Evolutionary conservation across 2,797 vertebrate species (phyloP).

Genomic region (Poecilia wingei): DNA sequence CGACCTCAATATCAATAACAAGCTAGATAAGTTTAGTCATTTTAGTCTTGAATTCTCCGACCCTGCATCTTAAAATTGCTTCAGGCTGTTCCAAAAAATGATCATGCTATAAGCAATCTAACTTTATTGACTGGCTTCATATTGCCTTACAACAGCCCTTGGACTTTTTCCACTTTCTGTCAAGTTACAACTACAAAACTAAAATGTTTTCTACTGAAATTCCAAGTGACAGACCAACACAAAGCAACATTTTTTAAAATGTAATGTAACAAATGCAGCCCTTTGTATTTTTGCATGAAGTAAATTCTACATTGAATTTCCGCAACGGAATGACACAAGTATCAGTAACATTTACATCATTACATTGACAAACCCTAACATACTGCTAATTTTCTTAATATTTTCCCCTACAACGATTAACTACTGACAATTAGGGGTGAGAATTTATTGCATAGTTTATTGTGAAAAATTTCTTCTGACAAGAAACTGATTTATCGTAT

Average conservation of each 20-base stretch:
- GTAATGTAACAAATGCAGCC: background rate
- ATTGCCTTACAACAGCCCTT: background rate
- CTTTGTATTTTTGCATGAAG: no score
- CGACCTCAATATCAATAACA: slow-evolving; percentile 13
- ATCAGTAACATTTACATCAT: no score
- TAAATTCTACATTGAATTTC: no score
- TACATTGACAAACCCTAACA: background rate
- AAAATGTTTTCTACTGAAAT: background rate
- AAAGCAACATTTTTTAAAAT: background rate
- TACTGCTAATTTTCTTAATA: background rate
- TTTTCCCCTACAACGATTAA: background rate
- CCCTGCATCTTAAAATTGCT: slow-evolving; percentile 11
- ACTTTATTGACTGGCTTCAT: background rate
- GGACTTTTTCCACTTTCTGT: background rate
- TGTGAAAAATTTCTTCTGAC: no score
- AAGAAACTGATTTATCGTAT: no score
- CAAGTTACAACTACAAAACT: background rate
- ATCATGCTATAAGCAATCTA: slow-evolving; percentile 17
- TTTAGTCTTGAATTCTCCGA: slow-evolving; percentile 49
- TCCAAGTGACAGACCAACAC: background rate
- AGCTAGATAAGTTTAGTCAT: slow-evolving; percentile 49
- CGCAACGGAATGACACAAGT: no score
- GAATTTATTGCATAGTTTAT: no score
- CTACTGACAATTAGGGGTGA: no score
- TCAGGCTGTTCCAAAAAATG: slow-evolving; percentile 28